Conservation (phyloP, 2,797 vertebrate species). For the Sardinella longiceps region DNA sequence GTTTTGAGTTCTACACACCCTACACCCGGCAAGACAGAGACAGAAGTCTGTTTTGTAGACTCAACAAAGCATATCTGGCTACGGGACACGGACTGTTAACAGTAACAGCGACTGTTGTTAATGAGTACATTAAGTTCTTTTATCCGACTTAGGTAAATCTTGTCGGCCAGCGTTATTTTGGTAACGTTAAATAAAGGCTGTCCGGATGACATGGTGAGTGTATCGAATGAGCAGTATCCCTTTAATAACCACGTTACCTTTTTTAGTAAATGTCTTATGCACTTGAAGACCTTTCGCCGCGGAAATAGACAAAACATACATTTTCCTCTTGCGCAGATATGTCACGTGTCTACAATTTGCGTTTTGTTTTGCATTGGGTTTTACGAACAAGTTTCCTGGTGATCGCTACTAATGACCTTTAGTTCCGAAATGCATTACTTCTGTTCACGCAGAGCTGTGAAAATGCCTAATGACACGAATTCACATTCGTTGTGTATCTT, state of each 20-base stretch:
- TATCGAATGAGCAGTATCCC: slow-evolving; percentile 14
- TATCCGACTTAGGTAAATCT: background rate
- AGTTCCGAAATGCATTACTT: background rate
- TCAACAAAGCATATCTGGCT: background rate
- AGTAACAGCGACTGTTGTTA: background rate
- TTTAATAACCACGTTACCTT: slow-evolving; percentile 16
- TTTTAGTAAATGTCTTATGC: slow-evolving; percentile 18
- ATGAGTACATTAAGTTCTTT: background rate
- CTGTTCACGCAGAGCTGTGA: background rate
- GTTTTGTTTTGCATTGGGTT: background rate
- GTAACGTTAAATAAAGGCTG: slow-evolving; percentile 5
- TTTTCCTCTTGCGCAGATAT: background rate
- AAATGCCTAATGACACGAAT: background rate
- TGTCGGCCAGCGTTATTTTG: background rate
- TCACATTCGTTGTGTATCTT: background rate
- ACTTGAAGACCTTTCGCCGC: background rate
- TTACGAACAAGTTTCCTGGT: background rate
- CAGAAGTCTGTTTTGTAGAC: background rate
- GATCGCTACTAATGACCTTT: background rate
- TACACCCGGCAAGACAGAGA: slow-evolving; percentile 9
- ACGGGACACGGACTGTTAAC: background rate
- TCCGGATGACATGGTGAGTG: slow-evolving; percentile 7
- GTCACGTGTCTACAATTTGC: background rate
- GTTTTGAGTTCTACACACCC: background rate
- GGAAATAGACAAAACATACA: background rate